Base-by-base conservation (phyloP, 2,888 invertebrate genomes). In the Labia minor region DNA sequence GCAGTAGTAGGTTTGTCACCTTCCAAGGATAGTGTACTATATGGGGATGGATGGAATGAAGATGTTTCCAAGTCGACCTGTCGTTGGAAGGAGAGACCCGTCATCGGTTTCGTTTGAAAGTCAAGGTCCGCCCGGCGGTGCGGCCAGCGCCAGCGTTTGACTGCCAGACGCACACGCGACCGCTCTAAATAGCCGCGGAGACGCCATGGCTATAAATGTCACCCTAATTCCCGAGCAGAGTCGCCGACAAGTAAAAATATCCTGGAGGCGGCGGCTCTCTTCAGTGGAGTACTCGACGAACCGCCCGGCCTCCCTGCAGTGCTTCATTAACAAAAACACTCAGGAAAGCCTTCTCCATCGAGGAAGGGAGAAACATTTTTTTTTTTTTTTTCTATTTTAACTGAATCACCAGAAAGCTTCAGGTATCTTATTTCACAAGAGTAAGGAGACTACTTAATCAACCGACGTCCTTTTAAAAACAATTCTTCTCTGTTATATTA, bases 141-240 rank as follows among this genome's bases (percentile, higher is more conserved):
- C 49, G n/a, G 49, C 49, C 49, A 11, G 49, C 49, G n/a, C 6
- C n/a, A 49, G 49, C n/a, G 4, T 49, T 26, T 8, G 8, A 8
- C 49, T 49, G n/a, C n/a, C 49, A 49, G 49, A 49, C 49, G 49
- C 49, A 26, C 26, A 26, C 26, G 26, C 26, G 26, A 6, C 49
- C 16, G 49, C 49, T 14, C 49, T 49, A 49, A 49, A 49, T 49
- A 49, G 49, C 49, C 16, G n/a, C 26, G 49, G 14, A 49, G 49
- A 49, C 49, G 49, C 49, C 49, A 49, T 49, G 49, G 49, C 49
- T 49, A 49, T 49, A 49, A 49, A 49, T 49, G 49, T 49, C 49
- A 49, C 49, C 49, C 49, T 49, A 49, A 49, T 49, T 49, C 49
- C 26, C 16, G 49, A 49, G 49, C 49, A 26, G 26, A 26, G 26